Conservation (phyloP, 1,140 invertebrate genomes). For the Argopecten irradians region DNA sequence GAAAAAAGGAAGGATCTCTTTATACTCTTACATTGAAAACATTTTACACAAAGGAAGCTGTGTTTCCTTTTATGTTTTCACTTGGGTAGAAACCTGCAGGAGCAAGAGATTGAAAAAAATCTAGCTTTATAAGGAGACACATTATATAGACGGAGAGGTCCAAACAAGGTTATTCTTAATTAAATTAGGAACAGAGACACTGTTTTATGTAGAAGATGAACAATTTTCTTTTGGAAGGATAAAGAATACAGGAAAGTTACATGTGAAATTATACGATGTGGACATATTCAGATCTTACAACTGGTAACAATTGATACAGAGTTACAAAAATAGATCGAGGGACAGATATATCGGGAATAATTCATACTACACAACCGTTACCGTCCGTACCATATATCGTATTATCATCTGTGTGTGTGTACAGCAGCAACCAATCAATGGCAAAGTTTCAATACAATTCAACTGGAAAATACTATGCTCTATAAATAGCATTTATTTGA, state of each 20-base stretch:
- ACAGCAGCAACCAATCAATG: not conserved
- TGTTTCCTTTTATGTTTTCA: not conserved
- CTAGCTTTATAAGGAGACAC: not conserved
- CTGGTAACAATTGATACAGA: not conserved
- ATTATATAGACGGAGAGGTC: not conserved
- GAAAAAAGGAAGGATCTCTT: not conserved
- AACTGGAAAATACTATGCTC: not conserved
- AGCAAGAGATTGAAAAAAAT: not conserved
- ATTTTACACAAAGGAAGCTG: not conserved
- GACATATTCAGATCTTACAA: not conserved
- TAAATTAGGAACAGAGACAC: too few relatives aligned
- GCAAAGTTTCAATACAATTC: slow-evolving; percentile 2
- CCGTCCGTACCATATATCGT: not conserved
- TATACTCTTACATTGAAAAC: not conserved
- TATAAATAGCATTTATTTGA: slow-evolving; percentile 24
- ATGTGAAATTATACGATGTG: too few relatives aligned
- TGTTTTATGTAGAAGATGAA: too few relatives aligned
- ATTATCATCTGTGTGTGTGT: not conserved
- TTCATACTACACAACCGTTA: not conserved
- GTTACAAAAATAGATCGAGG: not conserved
- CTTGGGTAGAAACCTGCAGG: not conserved
- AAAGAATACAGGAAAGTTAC: too few relatives aligned
- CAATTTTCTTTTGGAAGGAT: too few relatives aligned
- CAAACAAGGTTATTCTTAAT: too few relatives aligned
- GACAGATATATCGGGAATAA: not conserved